A percentile compares a stretch with the other conserved stretches of the same genome.
Evolutionary conservation across 2,888 invertebrate species (phyloP).

Genomic region (Caenorhabditis zanzibari): DNA sequence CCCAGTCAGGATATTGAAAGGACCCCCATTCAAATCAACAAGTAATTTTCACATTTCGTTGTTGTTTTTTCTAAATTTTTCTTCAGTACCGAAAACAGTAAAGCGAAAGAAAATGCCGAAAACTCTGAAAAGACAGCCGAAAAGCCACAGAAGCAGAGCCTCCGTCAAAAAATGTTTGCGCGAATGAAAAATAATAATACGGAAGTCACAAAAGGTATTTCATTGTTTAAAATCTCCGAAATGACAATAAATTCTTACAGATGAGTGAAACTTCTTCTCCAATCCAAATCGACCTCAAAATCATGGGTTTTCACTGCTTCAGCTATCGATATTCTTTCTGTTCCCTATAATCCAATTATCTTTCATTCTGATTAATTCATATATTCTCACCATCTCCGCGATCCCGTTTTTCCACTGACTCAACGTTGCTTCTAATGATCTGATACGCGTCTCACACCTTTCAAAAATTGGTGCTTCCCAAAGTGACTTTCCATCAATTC

Average conservation of each 20-base stretch:
- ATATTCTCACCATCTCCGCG: background rate
- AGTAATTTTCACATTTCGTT: constrained; percentile 51
- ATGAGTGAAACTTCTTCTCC: constrained; percentile 35
- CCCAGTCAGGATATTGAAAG: constrained; percentile 70
- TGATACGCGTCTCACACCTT: constrained; percentile 18
- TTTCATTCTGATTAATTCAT: background rate
- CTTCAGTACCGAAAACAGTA: background rate
- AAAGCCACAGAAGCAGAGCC: constrained; percentile 46
- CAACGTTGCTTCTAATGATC: constrained; percentile 54
- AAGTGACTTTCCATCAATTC: constrained; percentile 34
- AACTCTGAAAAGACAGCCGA: constrained; percentile 20
- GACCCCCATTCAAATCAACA: constrained; percentile 71
- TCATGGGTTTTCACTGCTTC: constrained; percentile 48
- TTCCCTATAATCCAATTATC: constrained; percentile 13
- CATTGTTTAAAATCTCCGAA: background rate
- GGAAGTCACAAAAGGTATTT: background rate
- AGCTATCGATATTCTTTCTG: constrained; percentile 35
- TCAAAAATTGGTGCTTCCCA: constrained; percentile 63
- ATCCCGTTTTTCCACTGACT: constrained; percentile 44
- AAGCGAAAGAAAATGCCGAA: constrained; percentile 9
- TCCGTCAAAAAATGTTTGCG: constrained; percentile 65
- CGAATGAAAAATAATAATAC: constrained; percentile 42
- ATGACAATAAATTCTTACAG: background rate
- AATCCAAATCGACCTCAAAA: constrained; percentile 45
- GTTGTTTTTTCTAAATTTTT: background rate